Evolutionary conservation across 37 sponge, comb jelly and placozoan species (phyloP).

Genomic region (Cladorhizidae sp.): DNA sequence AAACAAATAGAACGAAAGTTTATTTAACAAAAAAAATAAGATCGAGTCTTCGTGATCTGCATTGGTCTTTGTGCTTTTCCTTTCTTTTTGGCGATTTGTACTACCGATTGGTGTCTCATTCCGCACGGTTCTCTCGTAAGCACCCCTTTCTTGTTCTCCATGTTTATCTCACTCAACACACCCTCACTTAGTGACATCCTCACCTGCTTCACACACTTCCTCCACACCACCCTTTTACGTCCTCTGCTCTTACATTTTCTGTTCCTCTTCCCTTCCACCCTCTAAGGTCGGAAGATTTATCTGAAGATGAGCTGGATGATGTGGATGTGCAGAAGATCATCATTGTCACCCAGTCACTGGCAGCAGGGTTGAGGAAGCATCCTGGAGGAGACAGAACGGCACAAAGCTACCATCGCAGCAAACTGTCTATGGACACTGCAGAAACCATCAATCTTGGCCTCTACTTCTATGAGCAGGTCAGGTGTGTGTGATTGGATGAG

Average conservation of each 20-base stretch:
- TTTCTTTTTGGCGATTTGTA: too few species aligned
- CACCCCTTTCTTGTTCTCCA: not conserved
- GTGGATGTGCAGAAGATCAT: constrained; percentile 66
- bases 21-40: too few species aligned
- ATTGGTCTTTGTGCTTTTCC: too few species aligned
- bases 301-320: constrained; percentile 90
- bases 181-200: not conserved
- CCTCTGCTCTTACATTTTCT: not conserved
- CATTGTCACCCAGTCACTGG: constrained; percentile 77
- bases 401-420: constrained; percentile 35
- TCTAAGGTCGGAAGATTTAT: constrained; percentile 45
- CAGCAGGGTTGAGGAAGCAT: constrained; percentile 35
- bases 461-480: constrained; percentile 84
- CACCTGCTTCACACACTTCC: not conserved
- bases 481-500: constrained; percentile 1
- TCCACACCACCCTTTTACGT: not conserved
- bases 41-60: too few species aligned
- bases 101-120: too few species aligned
- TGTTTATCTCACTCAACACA: not conserved
- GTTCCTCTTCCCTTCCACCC: not conserved
- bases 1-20: too few species aligned
- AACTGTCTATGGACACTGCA: constrained; percentile 78
- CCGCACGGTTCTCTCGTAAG: not conserved
- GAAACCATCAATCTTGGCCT: constrained; percentile 96
- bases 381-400: constrained; percentile 78